Evolutionary conservation across 1,140 invertebrate species (phyloP), one percentile per base, ranked within the genome.

Genomic region (Copidosoma floridanum): DNA sequence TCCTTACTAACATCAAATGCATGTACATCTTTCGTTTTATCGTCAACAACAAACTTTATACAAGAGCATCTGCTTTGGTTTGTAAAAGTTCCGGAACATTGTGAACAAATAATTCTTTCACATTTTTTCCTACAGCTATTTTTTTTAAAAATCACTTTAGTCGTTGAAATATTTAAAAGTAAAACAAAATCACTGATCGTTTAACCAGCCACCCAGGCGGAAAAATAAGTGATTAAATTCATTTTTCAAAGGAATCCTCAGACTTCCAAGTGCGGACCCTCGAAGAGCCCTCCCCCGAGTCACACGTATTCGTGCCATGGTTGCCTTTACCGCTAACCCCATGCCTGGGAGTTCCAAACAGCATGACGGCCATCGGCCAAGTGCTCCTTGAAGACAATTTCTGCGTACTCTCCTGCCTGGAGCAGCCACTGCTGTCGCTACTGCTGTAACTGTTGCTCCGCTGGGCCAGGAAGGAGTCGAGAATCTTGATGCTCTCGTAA

Each of bases 401-500:
- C 23, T 63, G 0, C 27, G 44, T 16, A 23, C 37, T 41, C 21
- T 65, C 66, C 50, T 63, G 64, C 14, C 29, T 23, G 3, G 38
- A 26, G 14, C 60, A 60, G 27, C 24, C 56, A 8, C 62, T 12
- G 2, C 2, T 8, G n/a, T n/a, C n/a, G n/a, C n/a, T n/a, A n/a
- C n/a, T n/a, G n/a, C n/a, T n/a, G n/a, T n/a, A n/a, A n/a, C n/a
- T n/a, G 12, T 51, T 55, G 24, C 38, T 66, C 7, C 66, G 67
- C 24, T 43, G 66, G 0, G 70, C 71, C 5, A 79, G 32, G 32
- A 73, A 79, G 1, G 63, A 66, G 40, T 80, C 78, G 1, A 80
- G 52, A 7, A 70, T 60, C 26, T 66, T 72, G 16, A 78, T 73
- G 8, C 71, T 68, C 20, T 79, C 72, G 44, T 71, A 73, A 0